Conservation (phyloP, 2,888 invertebrate species). For the Latrodectus hesperus region DNA sequence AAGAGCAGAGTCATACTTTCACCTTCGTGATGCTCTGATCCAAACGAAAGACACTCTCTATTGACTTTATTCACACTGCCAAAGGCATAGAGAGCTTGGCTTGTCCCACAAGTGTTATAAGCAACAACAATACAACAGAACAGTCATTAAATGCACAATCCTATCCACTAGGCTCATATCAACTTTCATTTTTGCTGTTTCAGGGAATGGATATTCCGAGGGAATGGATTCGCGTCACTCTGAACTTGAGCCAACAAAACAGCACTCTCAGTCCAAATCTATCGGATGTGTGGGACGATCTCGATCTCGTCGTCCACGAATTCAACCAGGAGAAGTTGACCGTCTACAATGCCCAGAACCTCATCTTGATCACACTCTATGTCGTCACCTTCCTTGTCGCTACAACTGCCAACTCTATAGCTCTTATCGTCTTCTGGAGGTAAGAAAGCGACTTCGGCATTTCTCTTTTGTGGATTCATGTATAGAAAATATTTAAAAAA, state of each 20-base stretch:
- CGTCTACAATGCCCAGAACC: slow-evolving; percentile 47
- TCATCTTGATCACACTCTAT: slow-evolving; percentile 80
- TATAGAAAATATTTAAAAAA: neutral
- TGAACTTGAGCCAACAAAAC: slow-evolving; percentile 42
- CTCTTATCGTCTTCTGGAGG: slow-evolving; percentile 83
- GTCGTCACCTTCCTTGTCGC: slow-evolving; percentile 81
- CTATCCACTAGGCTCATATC: too few species aligned
- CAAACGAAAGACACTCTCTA: too few species aligned
- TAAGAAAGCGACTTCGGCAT: slow-evolving; percentile 74
- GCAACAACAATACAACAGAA: too few species aligned
- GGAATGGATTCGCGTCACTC: slow-evolving; percentile 45
- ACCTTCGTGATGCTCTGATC: too few species aligned
- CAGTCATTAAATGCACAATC: too few species aligned
- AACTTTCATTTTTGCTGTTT: too few species aligned
- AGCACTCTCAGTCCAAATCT: slow-evolving; percentile 16
- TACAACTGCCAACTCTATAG: slow-evolving; percentile 80
- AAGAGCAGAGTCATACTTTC: too few species aligned
- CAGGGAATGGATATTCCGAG: neutral
- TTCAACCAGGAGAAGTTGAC: slow-evolving; percentile 52
- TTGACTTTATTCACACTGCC: too few species aligned
- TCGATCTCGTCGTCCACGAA: slow-evolving; percentile 47
- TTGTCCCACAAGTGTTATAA: too few species aligned
- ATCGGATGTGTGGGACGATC: slow-evolving; percentile 35
- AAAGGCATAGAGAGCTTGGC: too few species aligned
- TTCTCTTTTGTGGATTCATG: neutral